Percentiles rank a stretch among this genome's conserved stretches.
phyloP scores from a whole-genome alignment of 2,797 vertebrate genomes.

The Xenentodon cancila region DNA sequence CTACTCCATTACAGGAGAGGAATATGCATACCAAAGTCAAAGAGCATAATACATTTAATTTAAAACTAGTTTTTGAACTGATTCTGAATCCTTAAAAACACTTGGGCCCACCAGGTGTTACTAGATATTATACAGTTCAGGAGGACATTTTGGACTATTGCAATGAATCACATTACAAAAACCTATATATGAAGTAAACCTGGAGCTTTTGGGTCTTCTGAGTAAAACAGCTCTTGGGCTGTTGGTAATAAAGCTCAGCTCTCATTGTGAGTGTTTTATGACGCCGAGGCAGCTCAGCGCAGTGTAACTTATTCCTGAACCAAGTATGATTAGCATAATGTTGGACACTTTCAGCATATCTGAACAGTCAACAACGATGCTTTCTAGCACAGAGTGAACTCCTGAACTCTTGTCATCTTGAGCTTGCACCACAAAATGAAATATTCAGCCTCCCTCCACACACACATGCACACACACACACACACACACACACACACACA shows the following conservation, averaged over 20 bases:
- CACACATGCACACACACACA: background rate
- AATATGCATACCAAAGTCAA: no score
- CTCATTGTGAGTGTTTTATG: background rate
- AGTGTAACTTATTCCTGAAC: conserved; percentile 31
- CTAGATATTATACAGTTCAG: no score
- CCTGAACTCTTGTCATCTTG: conserved; percentile 44
- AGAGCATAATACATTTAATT: no score
- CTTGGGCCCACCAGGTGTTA: no score
- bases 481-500: conserved; percentile 9
- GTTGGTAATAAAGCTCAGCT: conserved; percentile 2
- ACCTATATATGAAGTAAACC: background rate
- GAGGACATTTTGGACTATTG: background rate
- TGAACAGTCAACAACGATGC: conserved; percentile 46
- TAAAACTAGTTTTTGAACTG: no score
- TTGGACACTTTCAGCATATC: conserved; percentile 27
- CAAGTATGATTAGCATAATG: conserved; percentile 38
- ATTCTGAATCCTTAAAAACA: no score
- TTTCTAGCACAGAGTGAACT: conserved; percentile 42
- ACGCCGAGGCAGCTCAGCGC: conserved; percentile 10
- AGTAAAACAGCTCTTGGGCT: background rate
- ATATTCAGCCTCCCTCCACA: background rate
- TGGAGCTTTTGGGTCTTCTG: background rate
- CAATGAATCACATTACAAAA: background rate
- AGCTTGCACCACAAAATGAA: background rate
- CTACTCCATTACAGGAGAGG: no score